Evolutionary conservation across 2,113 vertebrate genomes (phyloP), one percentile per base, ranked within the genome.

Genomic region (Carollia perspicillata): DNA sequence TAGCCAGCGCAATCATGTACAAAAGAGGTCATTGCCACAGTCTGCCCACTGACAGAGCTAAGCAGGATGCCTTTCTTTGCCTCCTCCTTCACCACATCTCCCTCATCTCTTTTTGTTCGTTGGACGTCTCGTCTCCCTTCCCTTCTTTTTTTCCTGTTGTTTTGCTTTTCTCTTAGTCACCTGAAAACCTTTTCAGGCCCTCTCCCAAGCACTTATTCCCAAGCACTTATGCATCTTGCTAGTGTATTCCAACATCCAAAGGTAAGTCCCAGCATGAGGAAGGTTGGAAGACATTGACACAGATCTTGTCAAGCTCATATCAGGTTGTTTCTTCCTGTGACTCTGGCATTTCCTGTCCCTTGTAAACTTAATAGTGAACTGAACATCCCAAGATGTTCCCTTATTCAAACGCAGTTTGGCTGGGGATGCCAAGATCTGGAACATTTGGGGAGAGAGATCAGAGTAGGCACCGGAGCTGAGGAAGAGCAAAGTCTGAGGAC

Each of bases 301-400:
- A 94, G 75, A 90, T 90, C 65, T 68, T 75, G 87, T 47, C 66
- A 96, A 93, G 55, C 33, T 26, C 28, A 6, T 16, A 86, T 49
- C 12, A 84, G 28, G 28, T 68, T 89, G 65, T 87, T 90, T 84
- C 66, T 26, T 51, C 40, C 71, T 4, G 5, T 12, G 71, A n/a
- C n/a, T 12, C 60, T 47, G 40, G 55, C 26, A 89, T 95, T 92
- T 93, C 75, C 81, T 95, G 69, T 86, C n/a, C 79, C 44, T 75
- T 58, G 8, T 94, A 83, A 90, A 60, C 78, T 96, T 58, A 35
- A n/a, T 23, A 40, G 51, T 80, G 84, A 90, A 53, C 3, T 63
- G 44, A 94, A 72, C 26, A 66, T 78, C 44, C 37, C 65, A 84
- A 33, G 35, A 55, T 53, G 6, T 80, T 90, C 20, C 60, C 66